Evolutionary conservation across 2,888 invertebrate genomes (phyloP).

Genomic region (Girardia tigrina): DNA sequence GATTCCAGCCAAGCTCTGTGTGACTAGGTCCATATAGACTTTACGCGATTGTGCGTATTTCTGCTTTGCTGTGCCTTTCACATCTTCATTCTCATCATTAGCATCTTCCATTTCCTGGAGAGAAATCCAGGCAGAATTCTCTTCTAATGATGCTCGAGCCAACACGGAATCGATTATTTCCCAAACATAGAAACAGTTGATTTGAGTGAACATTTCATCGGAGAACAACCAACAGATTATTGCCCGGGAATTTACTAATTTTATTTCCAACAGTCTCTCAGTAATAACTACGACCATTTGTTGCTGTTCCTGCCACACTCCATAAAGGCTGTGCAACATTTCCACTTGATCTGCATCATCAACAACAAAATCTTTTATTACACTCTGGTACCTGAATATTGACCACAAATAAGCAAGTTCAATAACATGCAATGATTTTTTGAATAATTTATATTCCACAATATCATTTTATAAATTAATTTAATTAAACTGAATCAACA

Average conservation of each 20-base stretch:
- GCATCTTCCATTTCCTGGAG: neutral
- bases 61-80: neutral
- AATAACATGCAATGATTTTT: too few species aligned
- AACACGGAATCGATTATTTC: neutral
- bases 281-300: neutral
- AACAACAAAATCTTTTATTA: neutral
- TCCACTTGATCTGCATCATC: neutral
- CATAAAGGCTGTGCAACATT: neutral
- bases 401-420: too few species aligned
- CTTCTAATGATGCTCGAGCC: neutral
- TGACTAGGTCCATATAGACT: neutral
- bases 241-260: neutral
- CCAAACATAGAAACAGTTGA: neutral
- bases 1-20: neutral
- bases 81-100: neutral
- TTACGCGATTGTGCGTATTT: neutral
- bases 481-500: too few species aligned
- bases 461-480: too few species aligned
- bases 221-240: neutral
- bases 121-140: neutral
- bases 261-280: neutral
- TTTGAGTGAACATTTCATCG: neutral
- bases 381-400: neutral
- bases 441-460: too few species aligned
- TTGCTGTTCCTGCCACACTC: neutral